A percentile compares a stretch with the other conserved stretches of the same genome.
Conservation (phyloP, 2,113 vertebrate genomes). For the Dasyurus viverrinus region DNA sequence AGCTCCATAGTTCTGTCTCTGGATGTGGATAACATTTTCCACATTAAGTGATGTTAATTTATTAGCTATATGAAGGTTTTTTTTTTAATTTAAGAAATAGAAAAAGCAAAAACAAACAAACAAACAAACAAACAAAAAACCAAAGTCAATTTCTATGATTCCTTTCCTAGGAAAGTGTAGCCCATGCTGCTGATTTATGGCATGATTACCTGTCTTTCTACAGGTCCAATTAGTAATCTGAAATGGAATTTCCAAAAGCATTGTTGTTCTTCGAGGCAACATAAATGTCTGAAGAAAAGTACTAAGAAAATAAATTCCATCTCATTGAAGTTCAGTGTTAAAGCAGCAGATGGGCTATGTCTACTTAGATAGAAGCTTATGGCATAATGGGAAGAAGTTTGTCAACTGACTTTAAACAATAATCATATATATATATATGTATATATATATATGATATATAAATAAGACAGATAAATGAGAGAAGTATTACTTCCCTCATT, state of each 20-base stretch:
- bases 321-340: conserved; percentile 59
- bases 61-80: conserved; percentile 1
- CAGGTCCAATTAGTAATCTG: conserved; percentile 64
- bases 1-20: too few relatives aligned
- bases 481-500: neutral
- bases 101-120: neutral
- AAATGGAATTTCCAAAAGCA: conserved; percentile 66
- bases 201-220: conserved; percentile 54
- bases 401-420: conserved; percentile 19
- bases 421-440: neutral
- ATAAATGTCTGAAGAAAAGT: conserved; percentile 72
- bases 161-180: conserved; percentile 43
- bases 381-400: conserved; percentile 47
- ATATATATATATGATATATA: too few relatives aligned
- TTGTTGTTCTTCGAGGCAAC: conserved; percentile 66
- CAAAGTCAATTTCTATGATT: conserved; percentile 49
- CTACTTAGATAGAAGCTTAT: conserved; percentile 33
- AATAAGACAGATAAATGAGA: too few relatives aligned
- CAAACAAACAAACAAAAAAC: neutral
- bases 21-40: too few relatives aligned
- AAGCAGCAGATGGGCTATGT: conserved; percentile 44
- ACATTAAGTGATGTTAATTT: neutral
- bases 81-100: conserved; percentile 50
- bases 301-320: conserved; percentile 65
- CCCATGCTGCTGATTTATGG: conserved; percentile 54